Base-by-base conservation (phyloP, 2,888 invertebrate species). In the Andrena bicolor region DNA sequence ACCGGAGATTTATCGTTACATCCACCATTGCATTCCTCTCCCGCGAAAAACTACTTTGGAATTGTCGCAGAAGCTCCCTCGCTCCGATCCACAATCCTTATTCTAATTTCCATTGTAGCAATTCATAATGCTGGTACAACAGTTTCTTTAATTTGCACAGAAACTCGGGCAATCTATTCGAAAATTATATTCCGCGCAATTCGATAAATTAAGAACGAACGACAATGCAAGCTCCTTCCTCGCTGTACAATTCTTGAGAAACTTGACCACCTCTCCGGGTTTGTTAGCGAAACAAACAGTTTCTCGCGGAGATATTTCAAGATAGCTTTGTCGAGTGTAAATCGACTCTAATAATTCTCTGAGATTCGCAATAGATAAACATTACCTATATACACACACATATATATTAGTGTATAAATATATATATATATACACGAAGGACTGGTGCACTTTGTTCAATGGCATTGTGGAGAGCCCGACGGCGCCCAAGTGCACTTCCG, bases 401-500 rank as follows among this genome's bases (percentile, higher is more conserved):
- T 13, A 26, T 56, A 20, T 53, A 23, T 53, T 26, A 23, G 23
- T 56, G 26, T 56, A 56, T 56, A 23, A 23, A 53, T 8, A 23
- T 56, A 56, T 56, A 20, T 6, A 53, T 20, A 63, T 61, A 68
- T 56, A 35, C 26, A 74, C 60, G 61, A 76, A 80, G 75, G 69
- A 82, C 81, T 64, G 75, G 56, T 82, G 84, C 81, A 88, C 88
- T 89, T 87, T 83, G 88, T 89, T 86, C 87, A 84, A 87, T 86
- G 84, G 85, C 73, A 88, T 80, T 82, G 87, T 86, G 86, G 83
- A 86, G 85, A 85, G 87, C 72, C 75, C 70, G 69, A 68, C 73
- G 83, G 56, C 80, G 79, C 77, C 84, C 86, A 80, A 90, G 90
- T 88, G 91, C 87, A 90, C 90, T 90, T 89, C 84, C 88, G 88